These are phyloP conservation scores for Bactericera cockerelli DNA, from an alignment of 1,140 invertebrate genomes.

Conservation along the genomic window DNA sequence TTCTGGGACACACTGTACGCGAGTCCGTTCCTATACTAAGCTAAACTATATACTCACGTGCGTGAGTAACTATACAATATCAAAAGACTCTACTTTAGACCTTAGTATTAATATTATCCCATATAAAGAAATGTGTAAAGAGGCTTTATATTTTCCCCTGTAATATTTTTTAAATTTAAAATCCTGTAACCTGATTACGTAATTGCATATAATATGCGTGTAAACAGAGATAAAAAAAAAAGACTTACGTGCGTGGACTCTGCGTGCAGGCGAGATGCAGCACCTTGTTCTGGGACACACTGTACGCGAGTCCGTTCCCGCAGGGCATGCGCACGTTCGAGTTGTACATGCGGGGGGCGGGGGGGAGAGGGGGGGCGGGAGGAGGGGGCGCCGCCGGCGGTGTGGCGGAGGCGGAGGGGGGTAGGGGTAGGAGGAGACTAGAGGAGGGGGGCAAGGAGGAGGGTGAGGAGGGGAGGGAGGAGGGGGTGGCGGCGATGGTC, in stretches of 20 bases:
- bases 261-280: slow-evolving; percentile 42
- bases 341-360: slow-evolving; percentile 35
- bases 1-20: too few relatives aligned
- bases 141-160: too few relatives aligned
- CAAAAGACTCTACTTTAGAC: too few relatives aligned
- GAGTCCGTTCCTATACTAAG: too few relatives aligned
- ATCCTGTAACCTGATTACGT: too few relatives aligned
- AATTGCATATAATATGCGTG: too few relatives aligned
- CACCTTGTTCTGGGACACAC: slow-evolving; percentile 76
- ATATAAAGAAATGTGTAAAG: too few relatives aligned
- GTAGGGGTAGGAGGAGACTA: background rate
- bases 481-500: slow-evolving; percentile 5
- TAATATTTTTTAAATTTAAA: too few relatives aligned
- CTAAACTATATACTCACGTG: too few relatives aligned
- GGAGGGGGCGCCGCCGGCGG: slow-evolving; percentile 13
- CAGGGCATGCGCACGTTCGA: slow-evolving; percentile 61
- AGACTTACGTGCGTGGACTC: background rate
- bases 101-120: too few relatives aligned
- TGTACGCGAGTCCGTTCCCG: slow-evolving; percentile 67
- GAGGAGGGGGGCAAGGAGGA: slow-evolving; percentile 27
- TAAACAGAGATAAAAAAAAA: too few relatives aligned
- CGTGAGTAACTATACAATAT: too few relatives aligned
- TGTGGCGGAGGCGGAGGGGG: background rate
- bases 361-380: slow-evolving; percentile 18
- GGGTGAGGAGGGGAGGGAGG: slow-evolving; percentile 13